phyloP scores from a whole-genome alignment of 2,888 invertebrate species.

The Syritta pipiens region DNA sequence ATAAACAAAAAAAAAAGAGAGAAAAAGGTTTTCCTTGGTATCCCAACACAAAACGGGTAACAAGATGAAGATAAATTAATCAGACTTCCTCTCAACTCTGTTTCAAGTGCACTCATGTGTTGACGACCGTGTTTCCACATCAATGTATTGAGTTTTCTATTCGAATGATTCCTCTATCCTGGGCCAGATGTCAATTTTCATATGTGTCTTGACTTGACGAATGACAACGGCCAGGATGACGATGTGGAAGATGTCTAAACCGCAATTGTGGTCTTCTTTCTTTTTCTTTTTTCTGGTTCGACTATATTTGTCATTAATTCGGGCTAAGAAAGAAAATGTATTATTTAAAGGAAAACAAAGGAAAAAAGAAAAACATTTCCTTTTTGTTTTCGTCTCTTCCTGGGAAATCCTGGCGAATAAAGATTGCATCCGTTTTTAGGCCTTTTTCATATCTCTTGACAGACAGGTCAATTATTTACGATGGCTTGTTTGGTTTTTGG shows the following conservation, averaged over 20 bases:
- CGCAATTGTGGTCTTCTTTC: conserved; percentile 5
- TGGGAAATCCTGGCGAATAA: conserved; percentile 13
- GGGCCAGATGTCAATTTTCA: conserved; percentile 17
- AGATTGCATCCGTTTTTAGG: conserved; percentile 18
- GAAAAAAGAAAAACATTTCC: conserved; percentile 1
- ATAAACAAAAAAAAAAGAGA: too few relatives aligned
- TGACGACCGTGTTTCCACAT: conserved; percentile 17
- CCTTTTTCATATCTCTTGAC: conserved; percentile 6
- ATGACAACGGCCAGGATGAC: too few relatives aligned
- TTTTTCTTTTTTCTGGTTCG: neutral
- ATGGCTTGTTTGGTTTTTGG: neutral
- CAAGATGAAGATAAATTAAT: neutral
- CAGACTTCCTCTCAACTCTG: neutral
- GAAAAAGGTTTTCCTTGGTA: too few relatives aligned
- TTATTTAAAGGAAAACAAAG: conserved; percentile 13
- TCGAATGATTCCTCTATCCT: neutral
- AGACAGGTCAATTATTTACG: conserved; percentile 25
- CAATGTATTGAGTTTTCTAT: conserved; percentile 13
- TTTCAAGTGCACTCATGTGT: conserved; percentile 29
- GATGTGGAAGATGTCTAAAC: conserved; percentile 8
- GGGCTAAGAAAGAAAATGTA: neutral
- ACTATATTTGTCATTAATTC: conserved; percentile 3
- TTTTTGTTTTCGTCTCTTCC: neutral
- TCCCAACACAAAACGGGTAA: too few relatives aligned
- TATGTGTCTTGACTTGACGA: conserved; percentile 14